Conservation (phyloP, 2,113 vertebrate genomes). For the Hydrolagus affinis region DNA sequence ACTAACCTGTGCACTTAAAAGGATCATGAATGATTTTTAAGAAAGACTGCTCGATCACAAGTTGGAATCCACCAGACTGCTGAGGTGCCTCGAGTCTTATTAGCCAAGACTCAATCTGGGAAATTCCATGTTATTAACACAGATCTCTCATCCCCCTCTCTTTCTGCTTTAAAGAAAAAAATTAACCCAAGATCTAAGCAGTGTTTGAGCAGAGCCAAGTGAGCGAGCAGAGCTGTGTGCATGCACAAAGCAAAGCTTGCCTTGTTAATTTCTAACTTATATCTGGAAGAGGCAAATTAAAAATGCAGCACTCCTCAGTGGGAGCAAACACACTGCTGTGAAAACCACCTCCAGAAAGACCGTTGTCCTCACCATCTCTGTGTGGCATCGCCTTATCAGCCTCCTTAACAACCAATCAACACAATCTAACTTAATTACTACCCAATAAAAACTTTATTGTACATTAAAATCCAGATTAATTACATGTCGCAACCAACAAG, state of each 20-base stretch:
- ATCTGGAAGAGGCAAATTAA: constrained; percentile 6
- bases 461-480: constrained; percentile 33
- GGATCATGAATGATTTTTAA: constrained; percentile 25
- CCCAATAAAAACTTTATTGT: constrained; percentile 29
- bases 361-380: background rate
- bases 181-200: too few relatives aligned
- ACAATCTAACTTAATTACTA: constrained; percentile 30
- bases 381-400: constrained; percentile 1
- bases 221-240: background rate
- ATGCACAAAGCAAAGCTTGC: background rate
- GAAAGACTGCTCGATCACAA: background rate
- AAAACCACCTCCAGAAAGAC: constrained; percentile 1
- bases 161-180: too few relatives aligned
- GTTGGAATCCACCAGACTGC: background rate
- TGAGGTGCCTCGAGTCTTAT: constrained; percentile 2
- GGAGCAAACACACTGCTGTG: constrained; percentile 3
- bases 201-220: background rate
- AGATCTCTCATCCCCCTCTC: background rate
- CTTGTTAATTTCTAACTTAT: constrained; percentile 32
- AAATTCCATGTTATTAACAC: constrained; percentile 10
- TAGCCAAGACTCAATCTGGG: constrained; percentile 3
- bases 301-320: constrained; percentile 12
- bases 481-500: constrained; percentile 23
- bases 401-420: constrained; percentile 25
- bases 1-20: constrained; percentile 21